Evolutionary conservation across 2,113 vertebrate species (phyloP), one percentile per base, ranked within the genome.

Genomic region (Phylloscopus whistleri): DNA sequence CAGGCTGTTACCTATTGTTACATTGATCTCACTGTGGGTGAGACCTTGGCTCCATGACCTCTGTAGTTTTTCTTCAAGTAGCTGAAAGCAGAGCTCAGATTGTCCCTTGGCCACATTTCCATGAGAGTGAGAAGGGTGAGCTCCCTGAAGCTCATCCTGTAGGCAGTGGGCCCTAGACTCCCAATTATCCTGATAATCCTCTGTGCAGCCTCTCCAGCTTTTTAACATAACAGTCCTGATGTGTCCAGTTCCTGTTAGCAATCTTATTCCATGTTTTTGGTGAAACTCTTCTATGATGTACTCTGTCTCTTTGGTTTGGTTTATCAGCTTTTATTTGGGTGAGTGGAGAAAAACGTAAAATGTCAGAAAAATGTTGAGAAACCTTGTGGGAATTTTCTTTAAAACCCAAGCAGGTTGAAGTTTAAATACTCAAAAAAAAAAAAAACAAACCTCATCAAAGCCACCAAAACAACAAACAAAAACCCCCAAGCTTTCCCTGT

Each of bases 401-500:
- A 53, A 67, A 62, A 44, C 28, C 24, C 33, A 62, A 66, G 16
- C 7, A 59, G 2, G 7, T 0, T 67, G 49, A 58, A 67, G 26
- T 70, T 16, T 43, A 11, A 82, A 72, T 67, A 35, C 5, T 69
- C 4, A 51, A 39, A 69, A 33, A 37, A 62, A 59, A n/a, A n/a
- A n/a, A n/a, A n/a, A n/a, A n/a, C n/a, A n/a, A 56, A 1, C 6
- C 15, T 37, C 30, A 63, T 6, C 16, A 26, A 72, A 74, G 2
- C 5, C 33, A 72, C 11, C 3, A 24, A 59, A 51, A 3, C 12
- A 41, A 4, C 16, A 66, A 75, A 52, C 1, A 55, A 68, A 21
- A 6, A 0, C 0, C 5, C 6, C 1, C 26, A 68, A 30, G 48
- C 10, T 46, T 79, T 67, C 11, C 16, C 16, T 80, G 9, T 68